phyloP scores from a whole-genome alignment of 1,140 invertebrate genomes.

The Diorhabda elongata region DNA sequence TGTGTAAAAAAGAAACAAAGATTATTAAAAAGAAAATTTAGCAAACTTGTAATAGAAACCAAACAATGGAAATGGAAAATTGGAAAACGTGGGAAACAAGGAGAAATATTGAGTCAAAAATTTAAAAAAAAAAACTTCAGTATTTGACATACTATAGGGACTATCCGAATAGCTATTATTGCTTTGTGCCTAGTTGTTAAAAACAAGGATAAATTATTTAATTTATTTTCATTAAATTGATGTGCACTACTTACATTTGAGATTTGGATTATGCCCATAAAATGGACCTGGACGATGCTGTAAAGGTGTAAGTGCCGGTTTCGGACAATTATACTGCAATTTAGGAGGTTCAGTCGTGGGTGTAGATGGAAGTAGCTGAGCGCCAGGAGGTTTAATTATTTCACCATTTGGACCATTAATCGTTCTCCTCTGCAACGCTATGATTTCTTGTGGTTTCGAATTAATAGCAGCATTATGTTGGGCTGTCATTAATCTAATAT shows the following conservation, averaged over 20 bases:
- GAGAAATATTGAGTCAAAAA: no score
- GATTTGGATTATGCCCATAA: constrained; percentile 81
- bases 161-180: no score
- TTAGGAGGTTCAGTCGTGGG: constrained; percentile 46
- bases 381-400: constrained; percentile 41
- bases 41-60: no score
- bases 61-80: no score
- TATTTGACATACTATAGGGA: no score
- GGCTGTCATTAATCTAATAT: constrained; percentile 67
- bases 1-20: no score
- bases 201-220: no score
- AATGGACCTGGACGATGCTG: constrained; percentile 58
- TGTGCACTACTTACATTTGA: constrained; percentile 58
- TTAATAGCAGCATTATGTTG: constrained; percentile 64
- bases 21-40: no score
- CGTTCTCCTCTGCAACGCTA: constrained; percentile 43
- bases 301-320: constrained; percentile 47
- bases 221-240: no score
- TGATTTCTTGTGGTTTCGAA: constrained; percentile 46
- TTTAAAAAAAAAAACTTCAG: no score
- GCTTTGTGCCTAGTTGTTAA: no score
- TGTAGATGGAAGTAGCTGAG: constrained; percentile 21
- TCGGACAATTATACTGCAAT: constrained; percentile 47
- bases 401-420: constrained; percentile 38
- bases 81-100: no score